Percentiles rank a stretch among this genome's conserved stretches.
Conservation (phyloP, 2,888 invertebrate genomes). For the Oscheius sp. region DNA sequence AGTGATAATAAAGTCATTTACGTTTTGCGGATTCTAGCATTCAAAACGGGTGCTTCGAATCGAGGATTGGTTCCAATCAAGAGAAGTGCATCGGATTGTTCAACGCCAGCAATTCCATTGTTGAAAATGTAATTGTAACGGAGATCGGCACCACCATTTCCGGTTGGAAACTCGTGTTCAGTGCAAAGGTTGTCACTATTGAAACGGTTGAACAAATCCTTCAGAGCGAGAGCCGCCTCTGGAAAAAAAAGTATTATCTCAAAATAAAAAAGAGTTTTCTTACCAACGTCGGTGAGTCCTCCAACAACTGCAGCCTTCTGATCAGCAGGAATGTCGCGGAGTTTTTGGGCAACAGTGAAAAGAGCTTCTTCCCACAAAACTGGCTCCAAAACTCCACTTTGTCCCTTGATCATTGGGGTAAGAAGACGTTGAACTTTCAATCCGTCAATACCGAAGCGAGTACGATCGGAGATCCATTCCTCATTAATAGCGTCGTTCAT, state of each 20-base stretch:
- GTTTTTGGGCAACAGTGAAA: constrained; percentile 77
- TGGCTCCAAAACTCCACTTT: constrained; percentile 70
- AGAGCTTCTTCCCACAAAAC: constrained; percentile 96
- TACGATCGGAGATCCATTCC: constrained; percentile 98
- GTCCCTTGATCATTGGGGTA: constrained; percentile 85
- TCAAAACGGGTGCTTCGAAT: constrained; percentile 93
- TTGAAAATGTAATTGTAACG: constrained; percentile 88
- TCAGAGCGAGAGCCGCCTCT: constrained; percentile 82
- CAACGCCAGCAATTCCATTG: constrained; percentile 87
- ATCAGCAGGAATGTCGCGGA: constrained; percentile 78
- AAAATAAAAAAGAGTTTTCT: constrained; percentile 9
- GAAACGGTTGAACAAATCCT: constrained; percentile 87
- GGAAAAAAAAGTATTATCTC: constrained; percentile 20
- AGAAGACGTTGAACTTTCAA: constrained; percentile 92
- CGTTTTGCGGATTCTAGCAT: constrained; percentile 91
- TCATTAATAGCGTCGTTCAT: constrained; percentile 95
- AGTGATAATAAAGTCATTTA: neutral
- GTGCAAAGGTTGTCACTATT: constrained; percentile 88
- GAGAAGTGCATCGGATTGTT: constrained; percentile 90
- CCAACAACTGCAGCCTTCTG: constrained; percentile 81
- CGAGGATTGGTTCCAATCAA: constrained; percentile 95
- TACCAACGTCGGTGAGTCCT: constrained; percentile 75
- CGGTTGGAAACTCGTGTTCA: constrained; percentile 84
- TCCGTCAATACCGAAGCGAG: constrained; percentile 95
- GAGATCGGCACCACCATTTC: constrained; percentile 71